Base-by-base conservation (phyloP, 92 coral and sea anemone species). In the Porites rus region DNA sequence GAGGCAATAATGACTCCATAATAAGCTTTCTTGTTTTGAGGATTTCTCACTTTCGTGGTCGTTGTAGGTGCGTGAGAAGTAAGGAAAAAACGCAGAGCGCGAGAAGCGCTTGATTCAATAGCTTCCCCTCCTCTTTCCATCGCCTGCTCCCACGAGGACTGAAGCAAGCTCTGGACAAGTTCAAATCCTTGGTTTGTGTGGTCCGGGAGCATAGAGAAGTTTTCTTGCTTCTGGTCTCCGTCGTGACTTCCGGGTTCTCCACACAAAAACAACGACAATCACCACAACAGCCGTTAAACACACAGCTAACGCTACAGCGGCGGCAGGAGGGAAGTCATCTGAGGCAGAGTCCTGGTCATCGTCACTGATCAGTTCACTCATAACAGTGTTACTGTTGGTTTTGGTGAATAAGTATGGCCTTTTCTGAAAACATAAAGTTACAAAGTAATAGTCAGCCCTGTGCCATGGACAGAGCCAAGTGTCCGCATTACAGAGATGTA, bases 291-390 rank as follows among this genome's bases (percentile, higher is more conserved):
- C 88, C 28, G 86, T 83, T 9, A 94, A 85, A 68, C 91, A 77
- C 43, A 94, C 94, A 21, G 98, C 90, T 79, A 94, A 65, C 4
- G 92, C 80, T 24, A 94, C 85, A 18, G 98, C 94, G 61, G 95
- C 98, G 50, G 76, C 81, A 13, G 98, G 87, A 1, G 94, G 98
- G 75, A 92, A 92, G 53, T 59, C 92, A 4, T 52, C 51, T 53
- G 78, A 6, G 0, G 88, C n/a, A 1, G 67, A 82, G 12, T 65
- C 90, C 8, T 82, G 78, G 10, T 73, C 86, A 72, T 78, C 86
- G 9, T 80, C 83, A 12, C 52, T 76, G 43, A 60, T 21, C 50
- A 62, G 46, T 38, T 0, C 20, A 65, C 91, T 79, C 21, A 58
- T 68, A 14, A 92, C 91, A 7, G 85, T 76, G 6, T 88, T 74